Conservation (phyloP, 2,113 vertebrate genomes). For the Thermophis baileyi region DNA sequence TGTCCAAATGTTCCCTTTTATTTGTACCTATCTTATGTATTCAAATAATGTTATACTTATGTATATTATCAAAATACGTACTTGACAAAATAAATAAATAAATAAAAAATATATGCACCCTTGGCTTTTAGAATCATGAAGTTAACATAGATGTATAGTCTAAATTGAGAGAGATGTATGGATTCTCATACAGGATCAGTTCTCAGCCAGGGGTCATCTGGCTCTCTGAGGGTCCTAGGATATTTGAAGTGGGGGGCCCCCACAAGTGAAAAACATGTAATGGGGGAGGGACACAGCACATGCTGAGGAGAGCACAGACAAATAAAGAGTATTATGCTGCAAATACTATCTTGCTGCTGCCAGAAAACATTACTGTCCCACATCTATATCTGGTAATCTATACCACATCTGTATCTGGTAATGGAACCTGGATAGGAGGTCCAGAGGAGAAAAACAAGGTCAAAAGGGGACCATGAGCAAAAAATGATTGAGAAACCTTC, state of each 20-base stretch:
- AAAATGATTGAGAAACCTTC: neutral
- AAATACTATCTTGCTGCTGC: neutral
- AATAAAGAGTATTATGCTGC: neutral
- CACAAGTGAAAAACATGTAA: neutral
- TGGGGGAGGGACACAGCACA: neutral
- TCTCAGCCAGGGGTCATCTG: neutral
- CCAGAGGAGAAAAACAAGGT: neutral
- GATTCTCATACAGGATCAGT: neutral
- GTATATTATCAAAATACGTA: no score
- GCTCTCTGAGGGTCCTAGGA: neutral
- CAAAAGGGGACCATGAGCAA: neutral
- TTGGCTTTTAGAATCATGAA: no score
- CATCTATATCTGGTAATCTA: neutral
- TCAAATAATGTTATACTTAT: no score
- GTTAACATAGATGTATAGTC: no score
- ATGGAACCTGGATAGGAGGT: neutral
- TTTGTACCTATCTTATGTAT: no score
- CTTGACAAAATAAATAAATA: no score
- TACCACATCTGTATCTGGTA: neutral
- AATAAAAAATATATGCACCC: neutral
- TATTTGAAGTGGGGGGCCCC: neutral
- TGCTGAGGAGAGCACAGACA: neutral
- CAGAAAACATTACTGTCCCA: neutral
- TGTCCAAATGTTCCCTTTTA: no score
- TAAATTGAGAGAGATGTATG: neutral